Percentiles rank a stretch among this genome's conserved stretches.
These are phyloP conservation scores for Oncorhynchus keta DNA, from an alignment of 2,113 vertebrate genomes.

Conservation along the genomic window DNA sequence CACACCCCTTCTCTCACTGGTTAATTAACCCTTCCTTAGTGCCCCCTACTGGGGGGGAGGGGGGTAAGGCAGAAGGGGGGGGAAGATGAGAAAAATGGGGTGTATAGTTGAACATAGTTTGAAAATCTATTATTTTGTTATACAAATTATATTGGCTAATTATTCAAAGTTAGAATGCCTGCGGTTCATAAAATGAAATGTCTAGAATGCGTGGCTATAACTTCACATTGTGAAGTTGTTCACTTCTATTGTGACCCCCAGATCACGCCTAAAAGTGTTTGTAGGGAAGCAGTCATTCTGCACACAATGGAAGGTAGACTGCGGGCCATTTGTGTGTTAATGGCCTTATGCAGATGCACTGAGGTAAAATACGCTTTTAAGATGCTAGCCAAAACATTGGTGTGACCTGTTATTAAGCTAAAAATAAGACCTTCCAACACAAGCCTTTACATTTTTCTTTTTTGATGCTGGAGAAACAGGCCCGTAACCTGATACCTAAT, in stretches of 20 bases:
- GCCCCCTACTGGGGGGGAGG: not conserved
- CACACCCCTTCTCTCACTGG: slow-evolving; percentile 7
- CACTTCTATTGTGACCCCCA: not conserved
- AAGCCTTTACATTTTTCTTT: not conserved
- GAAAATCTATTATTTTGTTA: not conserved
- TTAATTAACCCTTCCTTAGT: not conserved
- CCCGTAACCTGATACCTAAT: slow-evolving; percentile 57
- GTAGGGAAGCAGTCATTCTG: not conserved
- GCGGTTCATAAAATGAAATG: too few relatives aligned
- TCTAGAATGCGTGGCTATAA: not conserved
- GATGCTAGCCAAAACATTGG: not conserved
- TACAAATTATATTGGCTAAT: too few relatives aligned
- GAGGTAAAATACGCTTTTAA: not conserved
- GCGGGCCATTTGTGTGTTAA: not conserved
- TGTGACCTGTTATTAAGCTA: not conserved
- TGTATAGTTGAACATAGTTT: not conserved
- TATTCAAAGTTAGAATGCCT: too few relatives aligned
- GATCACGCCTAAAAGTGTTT: not conserved
- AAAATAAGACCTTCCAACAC: slow-evolving; percentile 28
- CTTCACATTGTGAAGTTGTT: not conserved
- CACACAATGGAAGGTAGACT: not conserved
- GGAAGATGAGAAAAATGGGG: not conserved
- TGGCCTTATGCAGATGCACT: not conserved
- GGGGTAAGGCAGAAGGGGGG: too few relatives aligned
- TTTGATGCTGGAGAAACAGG: slow-evolving; percentile 19